These are phyloP conservation scores for Zosterops borbonicus DNA, from an alignment of 2,113 vertebrate genomes.

Conservation along the genomic window DNA sequence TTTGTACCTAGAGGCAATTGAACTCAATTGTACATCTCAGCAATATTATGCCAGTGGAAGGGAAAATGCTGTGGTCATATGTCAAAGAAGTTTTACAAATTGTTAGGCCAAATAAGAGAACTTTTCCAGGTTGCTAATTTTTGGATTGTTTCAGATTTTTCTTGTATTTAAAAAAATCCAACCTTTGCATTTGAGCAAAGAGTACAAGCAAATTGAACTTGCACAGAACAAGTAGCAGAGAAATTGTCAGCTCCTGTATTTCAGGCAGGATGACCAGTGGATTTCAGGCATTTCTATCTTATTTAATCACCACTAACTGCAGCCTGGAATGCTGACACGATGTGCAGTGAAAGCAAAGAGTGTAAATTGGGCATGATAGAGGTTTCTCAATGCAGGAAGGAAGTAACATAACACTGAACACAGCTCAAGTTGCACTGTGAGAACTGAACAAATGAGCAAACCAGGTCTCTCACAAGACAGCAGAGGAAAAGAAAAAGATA, in stretches of 20 bases:
- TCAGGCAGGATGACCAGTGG: neutral
- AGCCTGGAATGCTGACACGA: slow-evolving; percentile 30
- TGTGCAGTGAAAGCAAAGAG: slow-evolving; percentile 50
- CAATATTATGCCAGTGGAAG: neutral
- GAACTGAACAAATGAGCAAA: neutral
- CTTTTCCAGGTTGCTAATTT: neutral
- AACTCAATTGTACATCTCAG: neutral
- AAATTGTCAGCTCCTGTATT: neutral
- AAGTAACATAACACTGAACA: slow-evolving; percentile 49
- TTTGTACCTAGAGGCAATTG: accelerated
- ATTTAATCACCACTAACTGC: slow-evolving; percentile 20
- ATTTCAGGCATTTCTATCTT: slow-evolving; percentile 28
- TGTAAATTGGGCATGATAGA: slow-evolving; percentile 49
- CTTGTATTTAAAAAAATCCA: neutral
- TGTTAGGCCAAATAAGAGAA: neutral
- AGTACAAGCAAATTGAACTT: neutral
- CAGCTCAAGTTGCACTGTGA: slow-evolving; percentile 56
- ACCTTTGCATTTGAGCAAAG: neutral
- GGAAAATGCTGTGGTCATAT: neutral
- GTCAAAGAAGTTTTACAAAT: neutral
- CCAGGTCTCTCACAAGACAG: neutral
- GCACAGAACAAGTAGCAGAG: neutral
- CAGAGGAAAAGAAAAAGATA: neutral
- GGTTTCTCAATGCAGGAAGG: slow-evolving; percentile 46
- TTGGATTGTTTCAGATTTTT: neutral